Conservation (phyloP, 1,140 invertebrate genomes). For the Odontomachus brunneus region DNA sequence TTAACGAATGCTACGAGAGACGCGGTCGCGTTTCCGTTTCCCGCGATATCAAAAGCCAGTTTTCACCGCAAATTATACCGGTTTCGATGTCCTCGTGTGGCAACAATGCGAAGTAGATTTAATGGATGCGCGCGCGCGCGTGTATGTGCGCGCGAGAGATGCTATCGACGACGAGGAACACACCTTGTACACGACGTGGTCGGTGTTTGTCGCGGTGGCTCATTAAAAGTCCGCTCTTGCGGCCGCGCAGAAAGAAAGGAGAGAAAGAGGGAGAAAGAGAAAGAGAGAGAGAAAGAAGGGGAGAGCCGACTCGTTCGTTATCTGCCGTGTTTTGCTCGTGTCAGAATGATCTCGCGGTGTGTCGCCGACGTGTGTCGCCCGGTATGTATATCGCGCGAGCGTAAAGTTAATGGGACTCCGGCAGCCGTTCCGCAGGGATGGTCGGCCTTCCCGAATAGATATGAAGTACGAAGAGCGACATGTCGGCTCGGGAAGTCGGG, state of each 20-base stretch:
- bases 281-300: slow-evolving; percentile 5
- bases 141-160: slow-evolving; percentile 21
- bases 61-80: not conserved
- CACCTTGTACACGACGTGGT: slow-evolving; percentile 36
- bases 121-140: too few species aligned
- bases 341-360: slow-evolving; percentile 61
- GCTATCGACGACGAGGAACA: slow-evolving; percentile 51
- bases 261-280: slow-evolving; percentile 12
- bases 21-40: not conserved
- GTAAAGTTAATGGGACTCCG: slow-evolving; percentile 44
- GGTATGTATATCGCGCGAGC: slow-evolving; percentile 14
- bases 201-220: slow-evolving; percentile 41
- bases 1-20: not conserved
- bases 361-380: slow-evolving; percentile 59
- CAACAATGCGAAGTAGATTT: slow-evolving; percentile 4
- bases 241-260: slow-evolving; percentile 32
- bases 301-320: slow-evolving; percentile 61
- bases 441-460: not conserved
- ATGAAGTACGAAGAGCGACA: slow-evolving; percentile 6
- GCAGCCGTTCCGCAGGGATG: not conserved
- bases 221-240: slow-evolving; percentile 68
- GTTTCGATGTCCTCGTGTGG: not conserved
- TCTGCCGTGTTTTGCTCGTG: slow-evolving; percentile 68
- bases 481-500: not conserved
- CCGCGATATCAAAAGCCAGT: not conserved